Evolutionary conservation across 2,113 vertebrate species (phyloP).

Genomic region (Phoenicopterus ruber): DNA sequence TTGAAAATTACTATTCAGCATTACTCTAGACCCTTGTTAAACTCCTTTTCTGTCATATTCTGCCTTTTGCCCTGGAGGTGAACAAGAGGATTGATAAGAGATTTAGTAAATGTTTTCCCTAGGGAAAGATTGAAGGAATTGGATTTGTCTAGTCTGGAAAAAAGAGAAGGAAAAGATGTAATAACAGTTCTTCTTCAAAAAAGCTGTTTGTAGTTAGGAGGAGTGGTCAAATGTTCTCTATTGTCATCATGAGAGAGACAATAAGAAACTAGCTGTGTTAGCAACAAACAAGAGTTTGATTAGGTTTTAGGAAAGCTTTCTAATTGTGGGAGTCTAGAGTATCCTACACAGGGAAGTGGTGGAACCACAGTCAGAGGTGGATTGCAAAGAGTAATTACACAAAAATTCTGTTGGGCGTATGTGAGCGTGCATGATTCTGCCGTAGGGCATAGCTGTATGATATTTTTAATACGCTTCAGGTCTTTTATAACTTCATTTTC

Average conservation of each 20-base stretch:
- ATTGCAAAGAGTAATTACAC: not conserved
- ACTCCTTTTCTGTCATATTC: not conserved
- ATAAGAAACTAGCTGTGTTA: not conserved
- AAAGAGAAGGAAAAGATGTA: not conserved
- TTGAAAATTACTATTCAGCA: not conserved
- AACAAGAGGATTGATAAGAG: not conserved
- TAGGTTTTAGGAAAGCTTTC: not conserved
- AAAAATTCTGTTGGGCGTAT: not conserved
- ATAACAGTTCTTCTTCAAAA: not conserved
- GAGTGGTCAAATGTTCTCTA: not conserved
- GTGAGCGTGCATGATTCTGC: not conserved
- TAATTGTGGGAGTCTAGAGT: not conserved
- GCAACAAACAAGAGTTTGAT: not conserved
- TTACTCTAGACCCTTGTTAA: not conserved
- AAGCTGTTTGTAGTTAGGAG: not conserved
- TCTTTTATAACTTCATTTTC: not conserved
- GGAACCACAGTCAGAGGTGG: not conserved
- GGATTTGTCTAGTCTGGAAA: not conserved
- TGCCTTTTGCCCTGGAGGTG: not conserved
- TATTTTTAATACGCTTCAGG: not conserved
- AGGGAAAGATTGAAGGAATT: not conserved
- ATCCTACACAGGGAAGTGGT: not conserved
- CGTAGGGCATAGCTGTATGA: no score
- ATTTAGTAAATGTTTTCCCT: not conserved
- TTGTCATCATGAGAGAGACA: no score